Conservation (phyloP, 2,113 vertebrate species). For the Eurypyga helias region DNA sequence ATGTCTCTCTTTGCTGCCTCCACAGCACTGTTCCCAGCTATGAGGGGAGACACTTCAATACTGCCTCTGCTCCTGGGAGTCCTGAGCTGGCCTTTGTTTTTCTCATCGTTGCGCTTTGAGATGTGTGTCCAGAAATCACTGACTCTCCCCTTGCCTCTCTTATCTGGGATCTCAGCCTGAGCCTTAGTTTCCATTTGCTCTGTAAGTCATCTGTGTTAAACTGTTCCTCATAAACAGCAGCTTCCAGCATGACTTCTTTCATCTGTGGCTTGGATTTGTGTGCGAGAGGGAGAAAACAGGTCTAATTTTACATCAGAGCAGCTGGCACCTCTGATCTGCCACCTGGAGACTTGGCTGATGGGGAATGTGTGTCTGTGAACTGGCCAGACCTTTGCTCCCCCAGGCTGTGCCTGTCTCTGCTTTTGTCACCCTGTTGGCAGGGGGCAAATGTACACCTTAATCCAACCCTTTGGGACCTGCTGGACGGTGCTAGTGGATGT, state of each 20-base stretch:
- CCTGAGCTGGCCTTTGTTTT: background rate
- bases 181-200: background rate
- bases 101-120: background rate
- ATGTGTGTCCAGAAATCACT: background rate
- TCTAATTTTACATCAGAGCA: background rate
- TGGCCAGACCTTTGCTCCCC: background rate
- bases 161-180: background rate
- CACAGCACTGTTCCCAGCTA: background rate
- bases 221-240: background rate
- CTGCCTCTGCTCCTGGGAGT: background rate
- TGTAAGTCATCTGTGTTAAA: background rate
- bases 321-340: conserved; percentile 10
- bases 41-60: background rate
- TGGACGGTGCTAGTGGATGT: background rate
- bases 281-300: background rate
- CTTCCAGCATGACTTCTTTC: conserved; percentile 22
- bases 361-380: background rate
- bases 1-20: background rate
- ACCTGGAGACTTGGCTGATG: background rate
- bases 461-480: background rate
- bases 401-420: background rate
- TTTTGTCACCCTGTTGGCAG: background rate
- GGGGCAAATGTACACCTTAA: accelerated
- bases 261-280: background rate
- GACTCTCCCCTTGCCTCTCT: background rate